phyloP scores from a whole-genome alignment of 2,888 invertebrate species.

The Erebia aethiops region DNA sequence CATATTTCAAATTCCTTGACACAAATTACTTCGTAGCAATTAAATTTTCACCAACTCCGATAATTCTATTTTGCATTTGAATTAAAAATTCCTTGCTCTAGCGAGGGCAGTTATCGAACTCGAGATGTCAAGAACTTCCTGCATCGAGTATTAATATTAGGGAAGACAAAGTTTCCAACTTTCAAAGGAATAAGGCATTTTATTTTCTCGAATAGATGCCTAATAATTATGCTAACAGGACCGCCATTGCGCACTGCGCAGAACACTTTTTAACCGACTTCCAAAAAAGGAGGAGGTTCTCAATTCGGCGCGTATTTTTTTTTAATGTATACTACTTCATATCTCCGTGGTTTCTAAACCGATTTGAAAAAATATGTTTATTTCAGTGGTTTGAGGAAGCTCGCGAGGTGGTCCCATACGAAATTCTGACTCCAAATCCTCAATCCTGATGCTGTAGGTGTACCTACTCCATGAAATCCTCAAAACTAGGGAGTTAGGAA shows the following conservation, averaged over 20 bases:
- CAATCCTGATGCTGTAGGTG: no score
- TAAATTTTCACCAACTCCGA: constrained; percentile 74
- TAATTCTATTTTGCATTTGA: constrained; percentile 79
- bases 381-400: no score
- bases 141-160: constrained; percentile 68
- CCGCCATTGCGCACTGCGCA: background rate
- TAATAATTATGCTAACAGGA: background rate
- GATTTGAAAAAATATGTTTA: no score
- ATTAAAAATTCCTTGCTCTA: constrained; percentile 74
- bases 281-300: no score
- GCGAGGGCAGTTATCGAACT: constrained; percentile 75
- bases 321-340: no score
- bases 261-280: no score
- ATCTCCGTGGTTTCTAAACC: no score
- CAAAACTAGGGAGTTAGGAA: no score
- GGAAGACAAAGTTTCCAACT: constrained; percentile 50
- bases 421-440: no score
- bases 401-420: no score
- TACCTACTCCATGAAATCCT: no score
- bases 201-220: background rate
- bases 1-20: constrained; percentile 69
- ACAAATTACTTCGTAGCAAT: constrained; percentile 76
- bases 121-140: constrained; percentile 65
- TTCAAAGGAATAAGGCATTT: constrained; percentile 4
- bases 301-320: no score